phyloP scores from a whole-genome alignment of 1,140 invertebrate genomes.

The Drosophila jambulina region DNA sequence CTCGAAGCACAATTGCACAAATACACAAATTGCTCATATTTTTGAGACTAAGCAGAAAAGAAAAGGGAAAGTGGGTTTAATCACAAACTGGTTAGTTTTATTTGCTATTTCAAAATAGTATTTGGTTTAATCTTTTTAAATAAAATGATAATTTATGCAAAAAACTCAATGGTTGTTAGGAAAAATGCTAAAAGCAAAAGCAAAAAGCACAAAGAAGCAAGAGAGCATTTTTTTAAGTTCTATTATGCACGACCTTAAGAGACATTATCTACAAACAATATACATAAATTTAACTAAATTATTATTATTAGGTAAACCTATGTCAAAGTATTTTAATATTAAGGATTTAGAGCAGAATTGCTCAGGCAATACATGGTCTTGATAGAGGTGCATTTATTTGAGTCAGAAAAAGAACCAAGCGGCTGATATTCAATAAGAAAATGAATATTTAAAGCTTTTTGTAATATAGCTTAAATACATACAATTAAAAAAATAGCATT shows the following conservation, averaged over 20 bases:
- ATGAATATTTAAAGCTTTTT: no score
- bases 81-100: background rate
- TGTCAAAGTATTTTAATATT: no score
- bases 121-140: background rate
- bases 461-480: no score
- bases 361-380: no score
- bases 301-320: no score
- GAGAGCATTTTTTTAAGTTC: accelerated
- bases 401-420: no score
- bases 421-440: no score
- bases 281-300: background rate
- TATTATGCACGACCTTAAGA: background rate
- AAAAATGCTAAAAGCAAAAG: background rate
- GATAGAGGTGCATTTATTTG: no score
- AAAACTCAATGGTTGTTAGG: background rate
- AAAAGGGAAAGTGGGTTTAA: background rate
- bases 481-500: no score
- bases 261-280: no score
- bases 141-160: background rate
- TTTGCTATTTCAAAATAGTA: background rate
- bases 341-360: no score
- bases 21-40: background rate
- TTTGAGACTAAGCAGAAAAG: background rate
- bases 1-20: constrained; percentile 5
- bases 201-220: background rate